Conservation (phyloP, 2,888 invertebrate species). For the Diaphora mendica region DNA sequence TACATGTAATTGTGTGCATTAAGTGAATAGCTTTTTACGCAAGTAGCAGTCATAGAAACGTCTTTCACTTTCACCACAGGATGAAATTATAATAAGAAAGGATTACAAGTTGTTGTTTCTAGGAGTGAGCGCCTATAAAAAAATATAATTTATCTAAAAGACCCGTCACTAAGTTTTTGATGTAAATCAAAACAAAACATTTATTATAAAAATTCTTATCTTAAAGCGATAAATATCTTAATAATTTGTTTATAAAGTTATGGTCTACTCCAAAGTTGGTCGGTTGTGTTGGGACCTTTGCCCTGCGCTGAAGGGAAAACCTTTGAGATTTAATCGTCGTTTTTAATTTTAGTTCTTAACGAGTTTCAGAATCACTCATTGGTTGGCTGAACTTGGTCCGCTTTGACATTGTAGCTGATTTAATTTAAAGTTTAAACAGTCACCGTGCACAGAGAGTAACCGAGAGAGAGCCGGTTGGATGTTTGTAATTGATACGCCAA, state of each 20-base stretch:
- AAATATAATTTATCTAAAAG: too few relatives aligned
- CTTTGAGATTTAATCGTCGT: slow-evolving; percentile 51
- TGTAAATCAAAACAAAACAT: too few relatives aligned
- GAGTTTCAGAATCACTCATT: slow-evolving; percentile 45
- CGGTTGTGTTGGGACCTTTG: background rate
- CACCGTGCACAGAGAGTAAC: background rate
- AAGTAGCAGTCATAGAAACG: too few relatives aligned
- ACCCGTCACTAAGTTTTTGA: too few relatives aligned
- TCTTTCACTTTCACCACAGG: too few relatives aligned
- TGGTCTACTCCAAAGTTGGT: slow-evolving; percentile 1
- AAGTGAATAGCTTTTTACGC: too few relatives aligned
- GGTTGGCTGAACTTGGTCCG: slow-evolving; percentile 21
- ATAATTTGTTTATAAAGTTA: slow-evolving; percentile 22
- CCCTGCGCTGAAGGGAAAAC: slow-evolving; percentile 3
- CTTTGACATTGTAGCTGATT: slow-evolving; percentile 33
- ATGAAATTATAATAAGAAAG: too few relatives aligned
- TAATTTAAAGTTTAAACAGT: slow-evolving; percentile 9
- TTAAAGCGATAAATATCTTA: slow-evolving; percentile 17
- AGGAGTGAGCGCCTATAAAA: too few relatives aligned
- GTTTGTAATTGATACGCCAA: background rate
- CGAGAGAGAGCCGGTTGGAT: background rate
- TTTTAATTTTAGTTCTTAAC: slow-evolving; percentile 55
- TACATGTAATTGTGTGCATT: too few relatives aligned
- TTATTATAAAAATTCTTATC: too few relatives aligned
- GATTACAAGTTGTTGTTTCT: too few relatives aligned